A percentile compares a stretch with the other conserved stretches of the same genome.
These are phyloP conservation scores for Pelodytes ibericus DNA, from an alignment of 2,797 vertebrate genomes.

Conservation along the genomic window DNA sequence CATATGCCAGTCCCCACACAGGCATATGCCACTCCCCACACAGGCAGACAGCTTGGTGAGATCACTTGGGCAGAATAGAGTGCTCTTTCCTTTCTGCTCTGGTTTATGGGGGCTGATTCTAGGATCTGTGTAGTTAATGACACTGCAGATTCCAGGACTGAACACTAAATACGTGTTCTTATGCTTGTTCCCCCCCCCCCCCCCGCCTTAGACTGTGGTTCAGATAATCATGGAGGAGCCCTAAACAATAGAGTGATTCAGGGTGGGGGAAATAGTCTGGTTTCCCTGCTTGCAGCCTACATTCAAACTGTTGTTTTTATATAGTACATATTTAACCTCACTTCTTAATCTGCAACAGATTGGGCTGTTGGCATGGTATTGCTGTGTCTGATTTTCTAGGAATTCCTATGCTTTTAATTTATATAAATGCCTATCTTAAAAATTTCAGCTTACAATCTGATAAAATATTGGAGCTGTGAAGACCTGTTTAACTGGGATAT, in stretches of 20 bases:
- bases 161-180: slow-evolving; percentile 15
- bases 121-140: slow-evolving; percentile 32
- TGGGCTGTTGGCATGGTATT: neutral
- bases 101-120: slow-evolving; percentile 16
- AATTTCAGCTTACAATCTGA: too few relatives aligned
- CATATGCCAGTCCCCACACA: slow-evolving; percentile 32
- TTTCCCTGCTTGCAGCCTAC: neutral
- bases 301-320: neutral
- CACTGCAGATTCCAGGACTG: slow-evolving; percentile 45
- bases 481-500: too few relatives aligned
- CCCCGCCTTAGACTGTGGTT: slow-evolving; percentile 25
- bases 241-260: slow-evolving; percentile 38
- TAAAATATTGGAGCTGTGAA: too few relatives aligned
- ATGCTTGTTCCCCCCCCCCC: neutral
- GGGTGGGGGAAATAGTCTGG: slow-evolving; percentile 8
- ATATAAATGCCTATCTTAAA: too few relatives aligned
- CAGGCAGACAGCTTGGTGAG: slow-evolving; percentile 31
- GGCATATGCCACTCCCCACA: slow-evolving; percentile 30
- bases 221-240: slow-evolving; percentile 34
- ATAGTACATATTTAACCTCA: slow-evolving; percentile 6
- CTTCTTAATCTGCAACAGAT: neutral
- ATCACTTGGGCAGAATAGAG: slow-evolving; percentile 42
- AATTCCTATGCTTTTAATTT: too few relatives aligned
- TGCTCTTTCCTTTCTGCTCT: neutral
- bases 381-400: too few relatives aligned